Conservation (phyloP, 2,113 vertebrate genomes). For the Petrocephalus zakoni region DNA sequence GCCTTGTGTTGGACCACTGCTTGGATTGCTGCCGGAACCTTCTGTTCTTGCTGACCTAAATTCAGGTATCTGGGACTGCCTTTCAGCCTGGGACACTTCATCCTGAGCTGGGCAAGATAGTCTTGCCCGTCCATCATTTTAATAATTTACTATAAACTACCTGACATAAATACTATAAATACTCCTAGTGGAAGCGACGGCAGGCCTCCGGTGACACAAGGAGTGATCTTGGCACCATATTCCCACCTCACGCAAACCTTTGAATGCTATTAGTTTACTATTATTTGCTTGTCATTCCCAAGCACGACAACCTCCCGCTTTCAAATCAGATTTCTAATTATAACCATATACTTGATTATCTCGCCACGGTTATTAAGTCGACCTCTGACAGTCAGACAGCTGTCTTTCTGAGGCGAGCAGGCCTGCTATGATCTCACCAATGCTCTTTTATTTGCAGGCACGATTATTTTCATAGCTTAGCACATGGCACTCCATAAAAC, state of each 20-base stretch:
- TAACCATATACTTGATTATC: neutral
- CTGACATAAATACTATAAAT: no score
- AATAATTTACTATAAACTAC: no score
- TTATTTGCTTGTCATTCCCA: neutral
- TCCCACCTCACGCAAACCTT: neutral
- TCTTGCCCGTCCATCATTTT: neutral
- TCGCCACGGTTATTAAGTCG: neutral
- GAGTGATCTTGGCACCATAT: neutral
- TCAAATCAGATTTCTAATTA: neutral
- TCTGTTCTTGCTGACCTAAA: neutral
- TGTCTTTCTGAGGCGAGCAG: neutral
- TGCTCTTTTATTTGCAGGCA: neutral
- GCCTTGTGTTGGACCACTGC: neutral
- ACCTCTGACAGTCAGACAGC: neutral
- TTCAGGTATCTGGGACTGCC: neutral
- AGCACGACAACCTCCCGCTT: neutral
- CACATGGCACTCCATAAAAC: conserved; percentile 1
- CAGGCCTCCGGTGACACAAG: neutral
- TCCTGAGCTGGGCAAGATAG: neutral
- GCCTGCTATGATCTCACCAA: neutral
- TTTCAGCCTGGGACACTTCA: neutral
- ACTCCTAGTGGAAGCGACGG: neutral
- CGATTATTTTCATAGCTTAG: neutral
- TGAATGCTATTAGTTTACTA: neutral
- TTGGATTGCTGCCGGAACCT: neutral